Evolutionary conservation across 2,113 vertebrate species (phyloP).

Genomic region (Australoheros scitulus): DNA sequence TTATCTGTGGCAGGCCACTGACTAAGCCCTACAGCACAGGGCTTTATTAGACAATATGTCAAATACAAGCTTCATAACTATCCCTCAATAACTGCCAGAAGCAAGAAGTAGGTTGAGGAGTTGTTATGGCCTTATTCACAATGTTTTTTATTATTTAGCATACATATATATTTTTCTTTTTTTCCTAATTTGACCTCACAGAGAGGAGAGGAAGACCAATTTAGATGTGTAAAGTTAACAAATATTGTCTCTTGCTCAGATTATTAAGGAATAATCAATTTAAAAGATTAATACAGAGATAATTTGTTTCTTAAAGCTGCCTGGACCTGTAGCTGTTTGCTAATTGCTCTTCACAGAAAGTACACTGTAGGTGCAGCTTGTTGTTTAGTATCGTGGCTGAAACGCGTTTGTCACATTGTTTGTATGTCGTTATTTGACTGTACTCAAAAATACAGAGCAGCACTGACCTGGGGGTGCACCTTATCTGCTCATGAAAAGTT

Average conservation of each 20-base stretch:
- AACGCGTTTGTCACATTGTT: not conserved
- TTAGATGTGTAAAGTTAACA: no score
- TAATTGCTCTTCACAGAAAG: not conserved
- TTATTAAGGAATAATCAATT: not conserved
- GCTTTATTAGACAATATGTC: constrained; percentile 18
- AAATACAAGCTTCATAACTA: constrained; percentile 12
- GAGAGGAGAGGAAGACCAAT: no score
- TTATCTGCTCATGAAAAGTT: not conserved
- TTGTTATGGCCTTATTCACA: not conserved
- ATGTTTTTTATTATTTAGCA: not conserved
- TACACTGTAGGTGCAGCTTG: not conserved
- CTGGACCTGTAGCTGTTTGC: no score
- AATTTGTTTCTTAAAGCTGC: not conserved
- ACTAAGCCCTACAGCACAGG: not conserved
- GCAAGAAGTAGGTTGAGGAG: not conserved
- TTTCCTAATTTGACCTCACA: no score
- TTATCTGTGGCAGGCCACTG: constrained; percentile 22
- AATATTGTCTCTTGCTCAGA: not conserved
- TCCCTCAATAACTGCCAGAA: constrained; percentile 20
- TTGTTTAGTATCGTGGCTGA: not conserved
- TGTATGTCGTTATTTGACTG: not conserved
- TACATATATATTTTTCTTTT: not conserved
- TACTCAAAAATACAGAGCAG: not conserved
- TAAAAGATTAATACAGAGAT: not conserved
- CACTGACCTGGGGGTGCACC: not conserved